Base-by-base conservation (phyloP, 2,888 invertebrate species). In the Zaprionus obscuricornis region DNA sequence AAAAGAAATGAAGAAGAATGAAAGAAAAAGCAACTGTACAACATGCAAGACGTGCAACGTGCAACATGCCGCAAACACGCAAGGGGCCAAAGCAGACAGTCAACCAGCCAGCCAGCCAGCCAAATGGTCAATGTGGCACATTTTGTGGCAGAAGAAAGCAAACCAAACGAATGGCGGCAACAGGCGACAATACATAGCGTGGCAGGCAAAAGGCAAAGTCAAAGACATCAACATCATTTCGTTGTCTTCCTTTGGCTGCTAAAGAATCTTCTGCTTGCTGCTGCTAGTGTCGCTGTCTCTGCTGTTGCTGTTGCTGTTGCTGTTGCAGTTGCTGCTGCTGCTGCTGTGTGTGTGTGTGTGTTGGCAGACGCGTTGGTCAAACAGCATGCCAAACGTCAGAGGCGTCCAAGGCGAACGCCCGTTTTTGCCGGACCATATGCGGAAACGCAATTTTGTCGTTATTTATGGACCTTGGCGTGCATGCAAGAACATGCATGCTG, bases 381-480 rank as follows among this genome's bases (percentile, higher is more conserved):
- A 66, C 79, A 68, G 71, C 74, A 71, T 75, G 74, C 79, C 74
- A 72, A 57, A 77, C 69, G 62, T 62, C 76, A 67, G 60, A 51
- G 46, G 43, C 70, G 62, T 51, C 62, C 49, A 36, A 8, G 26
- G 33, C 18, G 49, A 11, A 10, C 31, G 33, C 29, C 10, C 22
- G 64, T 27, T 59, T 70, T 26, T 43, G 54, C 45, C 51, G 39
- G 50, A 54, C 75, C 84, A 81, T 82, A 88, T 85, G 79, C 87
- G 87, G 87, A 88, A 88, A 87, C 86, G 87, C 86, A 86, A 87
- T 88, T 88, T 87, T 85, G 86, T 87, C 88, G 86, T 88, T 88
- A 88, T 88, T 88, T 88, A 88, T 88, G 85, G 87, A 81, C 79
- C 79, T 81, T 77, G 74, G 79, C 75, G 76, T 69, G 65, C 64